Evolutionary conservation across 1,140 invertebrate species (phyloP).

Genomic region (Danaus plexippus): DNA sequence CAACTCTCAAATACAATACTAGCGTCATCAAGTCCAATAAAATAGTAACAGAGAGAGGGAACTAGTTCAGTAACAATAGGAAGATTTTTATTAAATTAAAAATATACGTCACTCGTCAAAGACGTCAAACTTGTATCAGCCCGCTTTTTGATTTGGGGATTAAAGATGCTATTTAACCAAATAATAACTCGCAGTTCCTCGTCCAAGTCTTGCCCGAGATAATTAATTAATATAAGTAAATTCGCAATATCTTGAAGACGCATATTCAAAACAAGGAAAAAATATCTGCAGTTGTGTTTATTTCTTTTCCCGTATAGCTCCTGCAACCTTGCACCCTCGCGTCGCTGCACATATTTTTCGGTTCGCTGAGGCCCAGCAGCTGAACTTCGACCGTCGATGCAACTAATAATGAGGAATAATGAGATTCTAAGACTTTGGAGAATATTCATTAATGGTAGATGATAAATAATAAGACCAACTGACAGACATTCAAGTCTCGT

Average conservation of each 20-base stretch:
- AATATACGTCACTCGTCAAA: too few relatives aligned
- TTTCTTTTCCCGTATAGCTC: neutral
- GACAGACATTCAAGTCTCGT: too few relatives aligned
- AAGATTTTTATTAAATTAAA: too few relatives aligned
- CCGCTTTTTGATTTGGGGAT: too few relatives aligned
- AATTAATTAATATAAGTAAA: slow-evolving; percentile 28
- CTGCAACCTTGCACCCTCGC: slow-evolving; percentile 20
- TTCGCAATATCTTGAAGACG: slow-evolving; percentile 28
- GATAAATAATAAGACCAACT: too few relatives aligned
- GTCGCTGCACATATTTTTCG: slow-evolving; percentile 33
- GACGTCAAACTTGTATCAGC: too few relatives aligned
- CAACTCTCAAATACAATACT: slow-evolving; percentile 34
- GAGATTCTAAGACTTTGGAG: too few relatives aligned
- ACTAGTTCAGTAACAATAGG: slow-evolving; percentile 37
- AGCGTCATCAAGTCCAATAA: slow-evolving; percentile 40
- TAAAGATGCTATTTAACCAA: slow-evolving; percentile 4
- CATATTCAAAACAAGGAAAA: slow-evolving; percentile 14
- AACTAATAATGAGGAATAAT: too few relatives aligned
- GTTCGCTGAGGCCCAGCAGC: slow-evolving; percentile 33
- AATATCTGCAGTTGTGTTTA: neutral
- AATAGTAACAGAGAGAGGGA: slow-evolving; percentile 44
- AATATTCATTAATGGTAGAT: too few relatives aligned
- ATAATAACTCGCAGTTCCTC: slow-evolving; percentile 11
- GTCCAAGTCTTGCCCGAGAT: slow-evolving; percentile 25
- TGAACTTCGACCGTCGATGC: too few relatives aligned